Conservation (phyloP, 2,113 vertebrate species). For the human region GRCh38 chr20:60713501-60714000, state of each 20-base stretch:
- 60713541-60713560: not conserved
- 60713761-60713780: accelerated
- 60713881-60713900: accelerated
- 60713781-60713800: accelerated
- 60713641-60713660: not conserved
- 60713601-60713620: too few relatives aligned
- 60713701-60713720: accelerated
- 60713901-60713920: too few relatives aligned
- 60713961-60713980: not conserved
- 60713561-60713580: not conserved
- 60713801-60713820: accelerated
- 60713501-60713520: too few relatives aligned
- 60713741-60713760: accelerated
- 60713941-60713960: not conserved
- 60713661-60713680: not conserved
- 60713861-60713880: accelerated
- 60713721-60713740: accelerated
- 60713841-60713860: accelerated
- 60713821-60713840: accelerated
- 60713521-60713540: accelerated
- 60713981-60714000: not conserved
- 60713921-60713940: not conserved
- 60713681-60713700: not conserved
- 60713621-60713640: not conserved
- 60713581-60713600: accelerated